phyloP scores from a whole-genome alignment of 2,797 vertebrate genomes.

The Tenualosa ilisha region DNA sequence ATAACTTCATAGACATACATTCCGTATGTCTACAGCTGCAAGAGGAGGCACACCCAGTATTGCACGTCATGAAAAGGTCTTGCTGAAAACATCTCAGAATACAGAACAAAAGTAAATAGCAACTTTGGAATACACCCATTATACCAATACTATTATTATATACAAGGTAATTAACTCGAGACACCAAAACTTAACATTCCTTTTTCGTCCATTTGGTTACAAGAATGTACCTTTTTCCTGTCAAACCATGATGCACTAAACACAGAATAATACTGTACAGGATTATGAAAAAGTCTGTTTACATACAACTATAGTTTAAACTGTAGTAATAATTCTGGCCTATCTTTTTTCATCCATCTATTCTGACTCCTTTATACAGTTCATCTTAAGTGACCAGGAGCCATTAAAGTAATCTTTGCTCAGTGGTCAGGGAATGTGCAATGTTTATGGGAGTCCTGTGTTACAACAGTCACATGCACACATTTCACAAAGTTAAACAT shows the following conservation, averaged over 20 bases:
- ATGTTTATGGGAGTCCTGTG: slow-evolving; percentile 89
- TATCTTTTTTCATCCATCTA: slow-evolving; percentile 52
- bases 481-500: slow-evolving; percentile 83
- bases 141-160: slow-evolving; percentile 90
- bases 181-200: slow-evolving; percentile 82
- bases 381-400: neutral
- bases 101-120: slow-evolving; percentile 99
- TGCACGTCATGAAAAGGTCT: slow-evolving; percentile 99
- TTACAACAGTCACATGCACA: slow-evolving; percentile 97
- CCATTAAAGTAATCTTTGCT: slow-evolving; percentile 37
- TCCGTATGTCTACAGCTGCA: slow-evolving; percentile 99
- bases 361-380: slow-evolving; percentile 70
- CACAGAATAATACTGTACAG: slow-evolving; percentile 93
- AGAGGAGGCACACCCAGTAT: slow-evolving; percentile 99
- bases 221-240: slow-evolving; percentile 76
- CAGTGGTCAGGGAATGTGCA: slow-evolving; percentile 87
- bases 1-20: slow-evolving; percentile 99
- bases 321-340: slow-evolving; percentile 85
- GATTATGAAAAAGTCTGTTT: slow-evolving; percentile 94
- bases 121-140: slow-evolving; percentile 88
- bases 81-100: slow-evolving; percentile 99
- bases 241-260: slow-evolving; percentile 87
- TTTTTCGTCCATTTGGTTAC: slow-evolving; percentile 86
- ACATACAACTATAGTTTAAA: slow-evolving; percentile 90
- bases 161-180: slow-evolving; percentile 95